Conservation (phyloP, 2,797 vertebrate genomes). For the Menidia menidia region DNA sequence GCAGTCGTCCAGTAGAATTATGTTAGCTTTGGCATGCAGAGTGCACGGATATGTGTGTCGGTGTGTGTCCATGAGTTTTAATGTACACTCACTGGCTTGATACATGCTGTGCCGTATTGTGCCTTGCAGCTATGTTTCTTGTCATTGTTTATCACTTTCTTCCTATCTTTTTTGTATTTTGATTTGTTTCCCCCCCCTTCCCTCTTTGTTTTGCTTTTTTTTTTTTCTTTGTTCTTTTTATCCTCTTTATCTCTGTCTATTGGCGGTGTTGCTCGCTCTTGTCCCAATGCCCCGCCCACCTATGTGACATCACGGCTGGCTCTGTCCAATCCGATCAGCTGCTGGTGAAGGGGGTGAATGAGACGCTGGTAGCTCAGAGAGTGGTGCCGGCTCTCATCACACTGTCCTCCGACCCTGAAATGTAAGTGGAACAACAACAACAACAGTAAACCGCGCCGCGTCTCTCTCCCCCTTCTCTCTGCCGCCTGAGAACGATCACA, state of each 20-base stretch:
- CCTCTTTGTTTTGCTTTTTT: constrained; percentile 74
- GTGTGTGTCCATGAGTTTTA: constrained; percentile 15
- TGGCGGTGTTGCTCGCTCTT: constrained; percentile 93
- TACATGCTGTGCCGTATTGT: constrained; percentile 67
- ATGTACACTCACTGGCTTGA: constrained; percentile 58
- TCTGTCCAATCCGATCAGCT: constrained; percentile 93
- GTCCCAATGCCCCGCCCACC: constrained; percentile 89
- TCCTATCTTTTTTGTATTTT: constrained; percentile 85
- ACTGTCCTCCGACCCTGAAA: constrained; percentile 99
- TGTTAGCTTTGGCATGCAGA: constrained; percentile 83
- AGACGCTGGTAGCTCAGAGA: constrained; percentile 99
- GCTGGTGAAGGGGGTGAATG: constrained; percentile 99
- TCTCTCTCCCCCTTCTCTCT: constrained; percentile 81
- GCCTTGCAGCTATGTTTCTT: constrained; percentile 87
- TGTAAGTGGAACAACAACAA: constrained; percentile 93
- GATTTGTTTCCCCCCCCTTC: constrained; percentile 73
- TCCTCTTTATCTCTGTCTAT: constrained; percentile 79
- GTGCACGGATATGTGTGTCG: constrained; percentile 40
- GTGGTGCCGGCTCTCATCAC: constrained; percentile 99
- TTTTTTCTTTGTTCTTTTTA: constrained; percentile 46
- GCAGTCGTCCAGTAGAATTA: constrained; percentile 81
- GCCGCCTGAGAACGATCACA: constrained; percentile 55
- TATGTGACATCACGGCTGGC: constrained; percentile 93
- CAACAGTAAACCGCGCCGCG: constrained; percentile 79
- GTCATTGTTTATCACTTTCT: constrained; percentile 89